Base-by-base conservation (phyloP, 2,888 invertebrate genomes). In the Empis stercorea region DNA sequence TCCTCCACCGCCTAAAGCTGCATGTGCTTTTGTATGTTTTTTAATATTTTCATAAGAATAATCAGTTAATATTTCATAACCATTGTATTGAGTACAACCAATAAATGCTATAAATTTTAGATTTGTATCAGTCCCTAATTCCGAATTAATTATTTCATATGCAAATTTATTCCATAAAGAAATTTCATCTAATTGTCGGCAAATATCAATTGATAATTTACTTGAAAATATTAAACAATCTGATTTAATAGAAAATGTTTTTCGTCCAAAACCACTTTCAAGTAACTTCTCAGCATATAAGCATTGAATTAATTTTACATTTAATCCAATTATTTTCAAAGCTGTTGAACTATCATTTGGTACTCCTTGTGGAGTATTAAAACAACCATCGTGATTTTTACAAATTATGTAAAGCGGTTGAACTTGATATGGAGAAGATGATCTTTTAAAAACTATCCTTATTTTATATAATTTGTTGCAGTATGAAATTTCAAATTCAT, bases 1-100 rank as follows among this genome's bases (percentile, higher is more conserved):
- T 1, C 93, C 93, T 23, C 94, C 94, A 14, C 88, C 87, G 36
- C 94, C 94, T 48, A 94, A 72, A 1, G 94, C 93, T n/a, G 87
- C 87, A 65, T 92, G 85, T 1, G 82, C 89, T 62, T 82, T 78
- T 9, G 85, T 81, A 53, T 82, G 72, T 2, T 75, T 73, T 56
- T 81, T 71, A 30, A 81, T 79, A 61, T 81, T 83, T 44, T 80
- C 79, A 61, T 86, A 82, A 1, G 79, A 77, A 63, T 75, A 74
- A 52, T 75, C 76, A 43, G 78, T 75, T 4, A 75, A 71, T 38
- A 66, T 76, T 1, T 74, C 72, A n/a, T 56, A 73, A 6, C 82
- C 82, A 57, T 79, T 73, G 65, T 85, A 92, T 57, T 80, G 74
- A 1, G 93, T 92, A 64, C 89, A 91, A 0, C 88, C 87, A 54